Percentiles rank a stretch among this genome's conserved stretches.
Evolutionary conservation across 2,888 invertebrate genomes (phyloP).

Genomic region (Aspidapion aeneum): DNA sequence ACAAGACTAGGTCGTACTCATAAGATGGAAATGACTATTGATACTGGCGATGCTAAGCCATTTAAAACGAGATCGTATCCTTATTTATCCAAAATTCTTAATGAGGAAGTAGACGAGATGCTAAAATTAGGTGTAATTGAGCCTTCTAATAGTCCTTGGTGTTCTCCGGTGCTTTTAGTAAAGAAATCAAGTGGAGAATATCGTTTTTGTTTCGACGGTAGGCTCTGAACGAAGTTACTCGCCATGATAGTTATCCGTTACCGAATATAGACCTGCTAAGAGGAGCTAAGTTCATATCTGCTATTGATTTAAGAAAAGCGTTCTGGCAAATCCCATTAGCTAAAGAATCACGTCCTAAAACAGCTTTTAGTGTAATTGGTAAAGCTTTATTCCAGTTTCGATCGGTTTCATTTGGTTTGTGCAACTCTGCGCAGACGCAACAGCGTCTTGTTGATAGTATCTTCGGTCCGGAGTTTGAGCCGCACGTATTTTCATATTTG

Average conservation of each 20-base stretch:
- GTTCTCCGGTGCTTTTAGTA: too few relatives aligned
- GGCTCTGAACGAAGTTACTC: background rate
- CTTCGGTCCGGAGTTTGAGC: background rate
- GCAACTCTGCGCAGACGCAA: background rate
- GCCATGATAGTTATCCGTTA: background rate
- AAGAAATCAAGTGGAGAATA: too few relatives aligned
- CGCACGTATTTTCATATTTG: background rate
- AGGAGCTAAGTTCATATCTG: background rate
- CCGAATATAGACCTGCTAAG: background rate
- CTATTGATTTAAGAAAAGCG: background rate
- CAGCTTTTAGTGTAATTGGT: background rate
- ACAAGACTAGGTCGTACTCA: background rate
- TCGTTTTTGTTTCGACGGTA: conserved; percentile 1
- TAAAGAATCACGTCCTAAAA: too few relatives aligned
- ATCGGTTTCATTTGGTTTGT: conserved; percentile 7
- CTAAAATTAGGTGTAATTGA: background rate
- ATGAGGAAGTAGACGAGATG: background rate
- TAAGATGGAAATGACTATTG: background rate
- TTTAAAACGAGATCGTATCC: background rate
- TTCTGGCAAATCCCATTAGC: conserved; percentile 7
- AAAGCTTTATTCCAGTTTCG: conserved; percentile 6
- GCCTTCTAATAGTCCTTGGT: too few relatives aligned
- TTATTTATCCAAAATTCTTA: background rate
- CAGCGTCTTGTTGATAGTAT: background rate
- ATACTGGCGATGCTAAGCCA: too few relatives aligned